Percentiles rank a stretch among this genome's conserved stretches.
These are phyloP conservation scores for Hirtodrosophila confusa DNA, from an alignment of 2,888 invertebrate species.

Conservation along the genomic window DNA sequence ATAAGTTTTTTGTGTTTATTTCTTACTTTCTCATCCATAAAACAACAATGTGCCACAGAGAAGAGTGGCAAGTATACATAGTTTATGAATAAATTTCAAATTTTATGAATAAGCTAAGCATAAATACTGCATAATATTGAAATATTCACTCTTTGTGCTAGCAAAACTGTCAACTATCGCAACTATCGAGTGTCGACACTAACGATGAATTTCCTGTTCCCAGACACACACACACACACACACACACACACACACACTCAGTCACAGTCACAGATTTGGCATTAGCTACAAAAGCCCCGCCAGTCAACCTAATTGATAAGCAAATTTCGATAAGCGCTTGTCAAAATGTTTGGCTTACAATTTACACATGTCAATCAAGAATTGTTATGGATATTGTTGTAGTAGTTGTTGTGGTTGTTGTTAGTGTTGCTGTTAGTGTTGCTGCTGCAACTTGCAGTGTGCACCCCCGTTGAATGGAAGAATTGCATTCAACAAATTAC, in stretches of 20 bases:
- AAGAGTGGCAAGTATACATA: too few species aligned
- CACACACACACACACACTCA: neutral
- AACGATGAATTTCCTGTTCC: too few species aligned
- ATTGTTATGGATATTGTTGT: conserved; percentile 22
- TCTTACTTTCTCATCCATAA: too few species aligned
- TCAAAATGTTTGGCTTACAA: conserved; percentile 76
- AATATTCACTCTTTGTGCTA: too few species aligned
- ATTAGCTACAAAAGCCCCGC: conserved; percentile 17
- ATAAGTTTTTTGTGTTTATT: too few species aligned
- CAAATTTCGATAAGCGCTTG: conserved; percentile 64
- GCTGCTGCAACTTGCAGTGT: neutral
- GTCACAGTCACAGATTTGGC: conserved; percentile 31
- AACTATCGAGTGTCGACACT: too few species aligned
- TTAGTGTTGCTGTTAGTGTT: conserved; percentile 11
- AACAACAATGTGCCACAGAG: too few species aligned
- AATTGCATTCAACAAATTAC: conserved; percentile 8
- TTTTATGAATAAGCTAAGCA: too few species aligned
- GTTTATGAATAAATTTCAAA: too few species aligned
- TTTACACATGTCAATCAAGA: conserved; percentile 73
- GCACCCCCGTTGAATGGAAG: neutral
- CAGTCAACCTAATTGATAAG: conserved; percentile 65
- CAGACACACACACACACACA: neutral
- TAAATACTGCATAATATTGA: too few species aligned
- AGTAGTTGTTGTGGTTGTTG: conserved; percentile 1
- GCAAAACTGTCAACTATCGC: too few species aligned